Conservation (phyloP, 2,113 vertebrate genomes). For the Dendropsophus ebraccatus region DNA sequence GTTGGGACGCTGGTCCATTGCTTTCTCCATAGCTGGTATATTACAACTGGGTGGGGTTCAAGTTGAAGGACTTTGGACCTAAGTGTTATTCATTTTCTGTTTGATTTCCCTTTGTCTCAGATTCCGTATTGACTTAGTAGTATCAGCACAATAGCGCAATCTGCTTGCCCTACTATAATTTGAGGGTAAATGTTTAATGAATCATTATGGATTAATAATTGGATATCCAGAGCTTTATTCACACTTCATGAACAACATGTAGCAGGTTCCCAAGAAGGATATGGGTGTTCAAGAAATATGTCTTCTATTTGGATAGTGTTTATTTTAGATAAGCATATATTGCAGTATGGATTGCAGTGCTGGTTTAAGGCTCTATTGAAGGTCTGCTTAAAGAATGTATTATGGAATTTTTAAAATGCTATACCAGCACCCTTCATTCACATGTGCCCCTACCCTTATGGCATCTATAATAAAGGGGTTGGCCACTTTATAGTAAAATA, state of each 20-base stretch:
- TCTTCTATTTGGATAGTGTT: too few relatives aligned
- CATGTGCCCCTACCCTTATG: not conserved
- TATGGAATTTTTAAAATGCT: not conserved
- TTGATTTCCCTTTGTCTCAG: not conserved
- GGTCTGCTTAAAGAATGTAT: not conserved
- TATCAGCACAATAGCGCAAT: not conserved
- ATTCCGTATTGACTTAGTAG: constrained; percentile 4
- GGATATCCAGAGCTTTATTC: not conserved
- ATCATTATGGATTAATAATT: not conserved
- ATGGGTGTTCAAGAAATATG: too few relatives aligned
- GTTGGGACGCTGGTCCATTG: constrained; percentile 9
- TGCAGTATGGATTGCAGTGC: too few relatives aligned
- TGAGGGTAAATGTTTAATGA: not conserved
- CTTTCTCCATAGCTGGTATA: not conserved
- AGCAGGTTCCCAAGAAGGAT: not conserved
- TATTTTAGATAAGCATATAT: too few relatives aligned
- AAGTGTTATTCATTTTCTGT: not conserved
- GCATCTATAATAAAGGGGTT: constrained; percentile 38
- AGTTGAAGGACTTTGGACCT: constrained; percentile 27
- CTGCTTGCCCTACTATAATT: not conserved
- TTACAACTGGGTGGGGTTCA: not conserved
- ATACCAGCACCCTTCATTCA: constrained; percentile 39
- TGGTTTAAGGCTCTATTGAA: not conserved
- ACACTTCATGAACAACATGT: not conserved
- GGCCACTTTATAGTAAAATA: too few relatives aligned